These are phyloP conservation scores for Molanna angustata DNA, from an alignment of 2,888 invertebrate genomes.

Conservation along the genomic window DNA sequence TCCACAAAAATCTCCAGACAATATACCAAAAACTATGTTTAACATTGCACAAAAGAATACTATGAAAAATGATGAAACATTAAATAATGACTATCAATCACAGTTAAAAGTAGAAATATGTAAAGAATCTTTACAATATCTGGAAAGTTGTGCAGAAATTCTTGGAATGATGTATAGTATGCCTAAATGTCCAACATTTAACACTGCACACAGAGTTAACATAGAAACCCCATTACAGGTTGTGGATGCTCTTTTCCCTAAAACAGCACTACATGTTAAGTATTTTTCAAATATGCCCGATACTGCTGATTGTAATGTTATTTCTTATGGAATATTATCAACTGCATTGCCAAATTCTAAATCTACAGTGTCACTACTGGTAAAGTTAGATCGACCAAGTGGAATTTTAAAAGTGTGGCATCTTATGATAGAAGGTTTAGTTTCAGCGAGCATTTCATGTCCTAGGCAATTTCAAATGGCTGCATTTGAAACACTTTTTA, in stretches of 20 bases:
- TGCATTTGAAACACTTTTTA: slow-evolving; percentile 83
- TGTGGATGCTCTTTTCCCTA: slow-evolving; percentile 83
- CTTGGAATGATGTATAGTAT: slow-evolving; percentile 90
- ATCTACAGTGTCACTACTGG: slow-evolving; percentile 55
- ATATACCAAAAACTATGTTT: slow-evolving; percentile 17
- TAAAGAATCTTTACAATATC: slow-evolving; percentile 78
- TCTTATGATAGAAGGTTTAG: slow-evolving; percentile 81
- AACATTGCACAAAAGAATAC: slow-evolving; percentile 37
- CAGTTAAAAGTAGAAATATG: slow-evolving; percentile 55
- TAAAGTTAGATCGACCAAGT: slow-evolving; percentile 72
- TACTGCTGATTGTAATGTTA: slow-evolving; percentile 63
- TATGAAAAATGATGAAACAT: slow-evolving; percentile 40
- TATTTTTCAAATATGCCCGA: slow-evolving; percentile 66
- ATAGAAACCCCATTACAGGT: slow-evolving; percentile 74
- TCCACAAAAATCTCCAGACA: slow-evolving; percentile 20
- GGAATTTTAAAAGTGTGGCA: slow-evolving; percentile 90
- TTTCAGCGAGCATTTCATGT: slow-evolving; percentile 77
- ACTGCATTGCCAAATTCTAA: slow-evolving; percentile 52
- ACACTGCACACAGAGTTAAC: slow-evolving; percentile 81
- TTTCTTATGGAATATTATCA: slow-evolving; percentile 61
- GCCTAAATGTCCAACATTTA: slow-evolving; percentile 92
- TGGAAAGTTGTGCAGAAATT: slow-evolving; percentile 84
- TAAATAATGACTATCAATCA: slow-evolving; percentile 36
- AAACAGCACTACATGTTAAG: slow-evolving; percentile 63
- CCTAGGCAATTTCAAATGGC: slow-evolving; percentile 87